Conservation (phyloP, 2,797 vertebrate species). For the Poeciliopsis presidionis region DNA sequence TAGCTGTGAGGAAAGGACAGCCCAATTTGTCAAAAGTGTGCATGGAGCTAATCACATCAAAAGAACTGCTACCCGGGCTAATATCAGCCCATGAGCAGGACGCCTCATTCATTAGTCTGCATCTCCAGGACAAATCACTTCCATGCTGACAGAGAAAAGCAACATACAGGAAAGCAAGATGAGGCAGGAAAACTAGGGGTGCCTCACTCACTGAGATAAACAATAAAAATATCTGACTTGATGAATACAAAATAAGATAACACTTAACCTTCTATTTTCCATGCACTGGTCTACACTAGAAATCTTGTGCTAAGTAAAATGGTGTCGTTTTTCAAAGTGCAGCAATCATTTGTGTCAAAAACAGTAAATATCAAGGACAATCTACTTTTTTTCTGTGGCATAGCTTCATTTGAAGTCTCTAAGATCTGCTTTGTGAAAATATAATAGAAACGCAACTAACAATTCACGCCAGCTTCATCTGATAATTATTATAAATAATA, state of each 20-base stretch:
- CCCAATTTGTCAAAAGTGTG: slow-evolving; percentile 78
- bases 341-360: slow-evolving; percentile 58
- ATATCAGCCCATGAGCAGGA: slow-evolving; percentile 74
- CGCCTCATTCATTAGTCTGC: slow-evolving; percentile 77
- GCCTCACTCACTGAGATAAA: slow-evolving; percentile 34
- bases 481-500: background rate
- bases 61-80: slow-evolving; percentile 73
- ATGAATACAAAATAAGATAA: slow-evolving; percentile 35
- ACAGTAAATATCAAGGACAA: slow-evolving; percentile 54
- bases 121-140: slow-evolving; percentile 76
- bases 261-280: slow-evolving; percentile 34
- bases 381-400: slow-evolving; percentile 25
- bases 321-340: slow-evolving; percentile 41
- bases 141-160: slow-evolving; percentile 60
- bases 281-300: slow-evolving; percentile 11
- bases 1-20: slow-evolving; percentile 72
- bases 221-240: slow-evolving; percentile 38
- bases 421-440: background rate
- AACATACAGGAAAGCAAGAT: slow-evolving; percentile 33
- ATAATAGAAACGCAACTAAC: background rate
- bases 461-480: background rate
- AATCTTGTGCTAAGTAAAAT: slow-evolving; percentile 37
- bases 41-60: slow-evolving; percentile 79
- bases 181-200: slow-evolving; percentile 28
- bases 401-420: slow-evolving; percentile 36